Percentiles rank a stretch among this genome's conserved stretches.
Evolutionary conservation across 2,113 vertebrate species (phyloP).

Genomic region (Pelvicachromis taeniatus): DNA sequence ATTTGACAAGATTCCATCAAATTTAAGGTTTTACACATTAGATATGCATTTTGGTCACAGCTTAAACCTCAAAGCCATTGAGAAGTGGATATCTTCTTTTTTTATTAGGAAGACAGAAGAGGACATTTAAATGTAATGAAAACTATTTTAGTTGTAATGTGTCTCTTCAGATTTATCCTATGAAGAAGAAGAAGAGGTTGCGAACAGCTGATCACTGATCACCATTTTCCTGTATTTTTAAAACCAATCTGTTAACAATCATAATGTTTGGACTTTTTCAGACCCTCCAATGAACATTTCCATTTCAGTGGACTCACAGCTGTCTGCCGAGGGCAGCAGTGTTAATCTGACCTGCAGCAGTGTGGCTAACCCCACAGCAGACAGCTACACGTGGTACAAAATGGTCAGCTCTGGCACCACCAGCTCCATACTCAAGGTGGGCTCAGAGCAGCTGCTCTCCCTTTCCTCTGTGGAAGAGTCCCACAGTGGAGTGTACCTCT

Average conservation of each 20-base stretch:
- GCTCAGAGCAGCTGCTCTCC: constrained; percentile 36
- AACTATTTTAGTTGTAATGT: background rate
- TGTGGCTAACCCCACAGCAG: constrained; percentile 33
- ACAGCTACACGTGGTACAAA: constrained; percentile 54
- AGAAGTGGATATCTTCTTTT: background rate
- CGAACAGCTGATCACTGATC: background rate
- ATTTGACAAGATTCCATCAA: background rate
- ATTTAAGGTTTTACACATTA: background rate
- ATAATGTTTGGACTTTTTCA: background rate
- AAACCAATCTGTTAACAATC: background rate
- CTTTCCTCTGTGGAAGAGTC: constrained; percentile 7
- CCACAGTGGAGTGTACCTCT: constrained; percentile 37
- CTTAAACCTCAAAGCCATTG: background rate
- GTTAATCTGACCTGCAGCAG: constrained; percentile 50
- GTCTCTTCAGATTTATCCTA: background rate
- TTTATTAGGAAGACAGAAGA: background rate
- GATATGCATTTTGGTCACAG: no score
- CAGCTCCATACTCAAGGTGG: constrained; percentile 11
- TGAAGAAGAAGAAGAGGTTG: background rate
- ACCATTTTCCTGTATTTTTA: background rate
- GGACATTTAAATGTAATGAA: background rate
- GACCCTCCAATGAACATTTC: constrained; percentile 36
- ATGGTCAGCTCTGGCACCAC: background rate
- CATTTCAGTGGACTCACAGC: background rate
- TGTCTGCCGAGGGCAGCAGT: background rate